phyloP scores from a whole-genome alignment of 2,888 invertebrate species.

The Drosophila antonietae region DNA sequence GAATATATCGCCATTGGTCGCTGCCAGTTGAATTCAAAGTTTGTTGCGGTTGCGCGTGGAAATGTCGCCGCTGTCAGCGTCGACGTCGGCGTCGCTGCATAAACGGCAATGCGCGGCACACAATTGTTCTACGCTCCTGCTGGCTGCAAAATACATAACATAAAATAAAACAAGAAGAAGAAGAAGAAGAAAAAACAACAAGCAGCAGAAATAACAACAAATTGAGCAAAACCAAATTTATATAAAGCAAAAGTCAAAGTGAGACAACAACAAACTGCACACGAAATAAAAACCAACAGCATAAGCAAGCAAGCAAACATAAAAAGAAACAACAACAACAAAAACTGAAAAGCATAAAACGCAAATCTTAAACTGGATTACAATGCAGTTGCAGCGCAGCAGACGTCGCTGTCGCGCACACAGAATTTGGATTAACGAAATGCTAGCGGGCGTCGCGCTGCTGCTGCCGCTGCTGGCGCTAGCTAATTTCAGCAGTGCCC shows the following conservation, averaged over 20 bases:
- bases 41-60: conserved; percentile 64
- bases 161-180: conserved; percentile 20
- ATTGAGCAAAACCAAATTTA: not conserved
- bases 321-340: conserved; percentile 19
- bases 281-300: conserved; percentile 34
- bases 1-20: conserved; percentile 13
- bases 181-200: conserved; percentile 25
- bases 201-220: conserved; percentile 17
- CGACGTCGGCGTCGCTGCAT: conserved; percentile 73
- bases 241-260: conserved; percentile 37
- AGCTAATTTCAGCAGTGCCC: conserved; percentile 61
- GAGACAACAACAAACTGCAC: conserved; percentile 49
- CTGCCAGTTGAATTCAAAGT: conserved; percentile 39
- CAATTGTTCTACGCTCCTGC: conserved; percentile 41
- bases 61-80: conserved; percentile 62
- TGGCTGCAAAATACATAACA: conserved; percentile 73
- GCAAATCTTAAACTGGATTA: conserved; percentile 72
- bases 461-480: conserved; percentile 71
- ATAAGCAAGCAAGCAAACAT: conserved; percentile 11
- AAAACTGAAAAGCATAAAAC: conserved; percentile 56
- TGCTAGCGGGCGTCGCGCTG: conserved; percentile 68
- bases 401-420: conserved; percentile 77
- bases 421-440: conserved; percentile 72
- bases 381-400: conserved; percentile 77
- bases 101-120: conserved; percentile 56